Conservation (phyloP, 1,140 invertebrate genomes). For the Cryptotermes secundus region DNA sequence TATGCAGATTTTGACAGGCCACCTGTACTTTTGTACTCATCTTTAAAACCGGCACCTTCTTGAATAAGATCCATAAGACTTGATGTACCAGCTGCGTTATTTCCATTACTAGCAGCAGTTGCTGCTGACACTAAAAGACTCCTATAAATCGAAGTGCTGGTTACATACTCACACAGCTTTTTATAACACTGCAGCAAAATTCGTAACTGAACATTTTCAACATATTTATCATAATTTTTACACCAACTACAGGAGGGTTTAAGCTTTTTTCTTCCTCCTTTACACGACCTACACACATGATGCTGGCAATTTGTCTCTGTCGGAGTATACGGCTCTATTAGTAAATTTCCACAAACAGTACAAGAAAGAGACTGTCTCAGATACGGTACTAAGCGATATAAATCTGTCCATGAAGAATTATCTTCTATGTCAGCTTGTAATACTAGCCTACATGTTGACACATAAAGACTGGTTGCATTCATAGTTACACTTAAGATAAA, state of each 20-base stretch:
- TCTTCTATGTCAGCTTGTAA: slow-evolving; percentile 69
- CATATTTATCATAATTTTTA: slow-evolving; percentile 78
- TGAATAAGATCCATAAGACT: slow-evolving; percentile 73
- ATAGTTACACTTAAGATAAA: slow-evolving; percentile 51
- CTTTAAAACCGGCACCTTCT: slow-evolving; percentile 75
- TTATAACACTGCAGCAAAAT: slow-evolving; percentile 85
- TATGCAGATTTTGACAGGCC: slow-evolving; percentile 69
- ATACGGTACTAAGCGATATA: slow-evolving; percentile 79
- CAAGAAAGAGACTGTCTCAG: slow-evolving; percentile 84
- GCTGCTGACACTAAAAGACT: slow-evolving; percentile 51
- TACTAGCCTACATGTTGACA: slow-evolving; percentile 78
- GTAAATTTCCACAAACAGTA: slow-evolving; percentile 80
- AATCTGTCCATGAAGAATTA: slow-evolving; percentile 71
- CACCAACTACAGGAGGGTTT: slow-evolving; percentile 83
- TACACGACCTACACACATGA: slow-evolving; percentile 79
- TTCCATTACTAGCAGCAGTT: slow-evolving; percentile 49
- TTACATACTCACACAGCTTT: slow-evolving; percentile 80
- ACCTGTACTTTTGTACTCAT: slow-evolving; percentile 70
- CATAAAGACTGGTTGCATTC: slow-evolving; percentile 83
- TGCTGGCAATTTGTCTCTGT: slow-evolving; percentile 81
- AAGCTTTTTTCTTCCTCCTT: slow-evolving; percentile 79
- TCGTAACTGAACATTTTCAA: slow-evolving; percentile 78
- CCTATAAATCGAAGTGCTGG: slow-evolving; percentile 67
- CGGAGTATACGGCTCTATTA: slow-evolving; percentile 81
- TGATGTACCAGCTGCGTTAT: slow-evolving; percentile 50